These are phyloP conservation scores for Apamea epomidion DNA, from an alignment of 2,888 invertebrate genomes.

Conservation along the genomic window DNA sequence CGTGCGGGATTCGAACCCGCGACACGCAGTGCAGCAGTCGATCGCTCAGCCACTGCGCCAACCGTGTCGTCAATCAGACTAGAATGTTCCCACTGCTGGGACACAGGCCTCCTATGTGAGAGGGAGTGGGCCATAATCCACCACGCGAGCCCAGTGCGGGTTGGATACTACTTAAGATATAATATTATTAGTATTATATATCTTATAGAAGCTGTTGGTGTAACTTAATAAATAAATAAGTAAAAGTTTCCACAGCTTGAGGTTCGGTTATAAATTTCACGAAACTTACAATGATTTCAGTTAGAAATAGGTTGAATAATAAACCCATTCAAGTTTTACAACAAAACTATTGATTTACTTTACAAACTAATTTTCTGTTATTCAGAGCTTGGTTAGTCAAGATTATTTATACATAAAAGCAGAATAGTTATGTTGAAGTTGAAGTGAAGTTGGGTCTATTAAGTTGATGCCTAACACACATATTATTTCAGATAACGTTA, in stretches of 20 bases:
- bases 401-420: neutral
- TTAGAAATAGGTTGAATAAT: neutral
- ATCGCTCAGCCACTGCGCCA: no score
- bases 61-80: no score
- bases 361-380: constrained; percentile 12
- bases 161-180: no score
- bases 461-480: neutral
- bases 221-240: neutral
- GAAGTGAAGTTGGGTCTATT: neutral
- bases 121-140: no score
- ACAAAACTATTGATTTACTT: constrained; percentile 8
- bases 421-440: neutral
- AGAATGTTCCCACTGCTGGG: no score
- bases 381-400: neutral
- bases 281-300: neutral
- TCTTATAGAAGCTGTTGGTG: no score
- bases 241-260: neutral
- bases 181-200: no score
- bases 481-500: neutral
- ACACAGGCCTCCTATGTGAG: no score
- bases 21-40: no score
- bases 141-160: no score
- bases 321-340: neutral
- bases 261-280: neutral
- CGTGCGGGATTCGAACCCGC: no score